Percentiles rank a stretch among this genome's conserved stretches.
These are phyloP conservation scores for Drosophila anomelani DNA, from an alignment of 2,888 invertebrate genomes.

Conservation along the genomic window DNA sequence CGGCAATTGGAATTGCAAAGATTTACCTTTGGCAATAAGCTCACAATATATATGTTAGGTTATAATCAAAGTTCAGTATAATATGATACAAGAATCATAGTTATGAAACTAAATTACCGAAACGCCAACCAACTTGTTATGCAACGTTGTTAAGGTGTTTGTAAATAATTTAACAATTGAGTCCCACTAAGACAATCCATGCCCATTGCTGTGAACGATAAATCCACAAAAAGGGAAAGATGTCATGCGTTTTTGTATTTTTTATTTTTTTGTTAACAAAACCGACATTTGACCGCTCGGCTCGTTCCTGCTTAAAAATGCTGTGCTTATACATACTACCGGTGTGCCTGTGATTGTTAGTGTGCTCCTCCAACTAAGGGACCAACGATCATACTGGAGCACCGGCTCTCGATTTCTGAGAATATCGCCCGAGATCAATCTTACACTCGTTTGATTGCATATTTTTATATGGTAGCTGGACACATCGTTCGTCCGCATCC, in stretches of 20 bases:
- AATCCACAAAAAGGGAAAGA: constrained; percentile 49
- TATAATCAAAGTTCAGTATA: background rate
- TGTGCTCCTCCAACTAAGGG: constrained; percentile 41
- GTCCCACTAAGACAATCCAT: constrained; percentile 1
- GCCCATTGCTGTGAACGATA: constrained; percentile 53
- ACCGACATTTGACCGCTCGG: constrained; percentile 27
- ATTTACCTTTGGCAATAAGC: background rate
- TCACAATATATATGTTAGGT: background rate
- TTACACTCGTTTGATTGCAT: constrained; percentile 81
- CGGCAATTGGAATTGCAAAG: background rate
- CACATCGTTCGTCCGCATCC: constrained; percentile 72
- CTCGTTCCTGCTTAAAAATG: constrained; percentile 43
- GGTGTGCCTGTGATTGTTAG: constrained; percentile 22
- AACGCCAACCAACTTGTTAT: background rate
- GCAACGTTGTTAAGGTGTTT: background rate
- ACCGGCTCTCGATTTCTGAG: constrained; percentile 73
- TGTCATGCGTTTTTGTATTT: constrained; percentile 27
- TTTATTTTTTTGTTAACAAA: constrained; percentile 6
- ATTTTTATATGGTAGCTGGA: constrained; percentile 80
- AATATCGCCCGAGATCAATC: constrained; percentile 83
- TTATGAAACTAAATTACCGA: background rate
- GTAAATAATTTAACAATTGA: background rate
- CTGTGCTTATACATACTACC: constrained; percentile 23
- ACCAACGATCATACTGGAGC: constrained; percentile 38
- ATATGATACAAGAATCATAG: no score